These are phyloP conservation scores for Tipula unca DNA, from an alignment of 2,888 invertebrate species.

Conservation along the genomic window DNA sequence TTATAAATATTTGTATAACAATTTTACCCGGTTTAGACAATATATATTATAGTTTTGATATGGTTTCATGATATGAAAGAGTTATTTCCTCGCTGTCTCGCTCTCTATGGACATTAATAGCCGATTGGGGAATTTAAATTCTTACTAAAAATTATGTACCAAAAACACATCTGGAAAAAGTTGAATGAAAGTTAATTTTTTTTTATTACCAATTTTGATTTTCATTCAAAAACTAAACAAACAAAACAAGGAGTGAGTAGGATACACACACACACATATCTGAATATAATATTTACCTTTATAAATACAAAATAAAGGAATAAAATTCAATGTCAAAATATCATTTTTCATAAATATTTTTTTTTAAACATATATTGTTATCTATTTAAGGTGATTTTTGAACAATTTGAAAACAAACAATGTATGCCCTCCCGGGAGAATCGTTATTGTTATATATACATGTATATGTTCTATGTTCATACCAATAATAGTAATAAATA, in stretches of 20 bases:
- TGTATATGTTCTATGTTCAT: not conserved
- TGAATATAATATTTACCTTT: not conserved
- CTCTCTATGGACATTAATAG: not conserved
- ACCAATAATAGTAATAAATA: constrained; percentile 9
- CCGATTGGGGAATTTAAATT: not conserved
- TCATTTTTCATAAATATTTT: not conserved
- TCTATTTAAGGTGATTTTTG: not conserved
- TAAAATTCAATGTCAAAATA: not conserved
- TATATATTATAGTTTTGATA: not conserved
- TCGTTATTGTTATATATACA: not conserved
- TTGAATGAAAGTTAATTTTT: not conserved
- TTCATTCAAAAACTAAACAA: not conserved
- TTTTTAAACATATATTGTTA: not conserved
- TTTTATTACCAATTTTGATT: not conserved
- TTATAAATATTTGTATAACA: not conserved
- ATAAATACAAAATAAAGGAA: not conserved
- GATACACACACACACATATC: not conserved
- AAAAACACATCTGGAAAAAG: not conserved
- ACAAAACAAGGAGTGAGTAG: not conserved
- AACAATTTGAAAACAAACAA: not conserved
- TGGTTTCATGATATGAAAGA: not conserved
- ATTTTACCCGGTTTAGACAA: not conserved
- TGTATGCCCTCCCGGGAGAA: not conserved
- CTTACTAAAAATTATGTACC: not conserved
- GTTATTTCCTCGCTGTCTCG: not conserved